Conservation (phyloP, 2,797 vertebrate genomes). For the Danio jaintianensis region DNA sequence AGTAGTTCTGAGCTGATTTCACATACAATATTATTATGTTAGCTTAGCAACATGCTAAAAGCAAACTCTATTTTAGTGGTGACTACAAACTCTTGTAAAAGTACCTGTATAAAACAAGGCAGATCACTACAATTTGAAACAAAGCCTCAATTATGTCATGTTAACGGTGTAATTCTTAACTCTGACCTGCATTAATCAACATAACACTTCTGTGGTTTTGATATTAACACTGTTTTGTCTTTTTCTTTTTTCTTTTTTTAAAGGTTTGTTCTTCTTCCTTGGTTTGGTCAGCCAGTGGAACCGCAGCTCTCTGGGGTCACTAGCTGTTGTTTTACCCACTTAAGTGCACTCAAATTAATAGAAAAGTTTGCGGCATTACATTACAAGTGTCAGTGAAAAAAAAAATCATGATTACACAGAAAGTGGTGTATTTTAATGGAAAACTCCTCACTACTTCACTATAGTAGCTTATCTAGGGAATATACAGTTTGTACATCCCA, state of each 20-base stretch:
- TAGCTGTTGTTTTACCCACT: conserved; percentile 69
- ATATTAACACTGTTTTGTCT: neutral
- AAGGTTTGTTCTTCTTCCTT: neutral
- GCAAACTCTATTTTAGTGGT: neutral
- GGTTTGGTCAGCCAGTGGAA: conserved; percentile 16
- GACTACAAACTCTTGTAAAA: neutral
- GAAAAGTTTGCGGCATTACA: conserved; percentile 79
- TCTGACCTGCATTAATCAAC: conserved; percentile 22
- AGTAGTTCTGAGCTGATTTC: neutral
- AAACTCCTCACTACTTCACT: conserved; percentile 26
- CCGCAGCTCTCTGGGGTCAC: neutral
- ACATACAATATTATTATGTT: neutral
- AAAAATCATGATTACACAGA: conserved; percentile 2
- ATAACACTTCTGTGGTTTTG: conserved; percentile 10
- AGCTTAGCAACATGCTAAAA: neutral
- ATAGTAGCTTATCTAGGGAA: conserved; percentile 19
- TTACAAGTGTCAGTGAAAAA: conserved; percentile 21
- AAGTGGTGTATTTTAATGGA: conserved; percentile 8
- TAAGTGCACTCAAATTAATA: conserved; percentile 83
- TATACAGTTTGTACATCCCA: conserved; percentile 9
- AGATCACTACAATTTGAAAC: neutral
- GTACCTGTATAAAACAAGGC: neutral
- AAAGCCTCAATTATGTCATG: neutral
- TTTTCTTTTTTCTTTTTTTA: too few relatives aligned
- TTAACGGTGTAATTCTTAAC: neutral